Evolutionary conservation across 2,797 vertebrate genomes (phyloP).

Genomic region (Geotrypetes seraphini): DNA sequence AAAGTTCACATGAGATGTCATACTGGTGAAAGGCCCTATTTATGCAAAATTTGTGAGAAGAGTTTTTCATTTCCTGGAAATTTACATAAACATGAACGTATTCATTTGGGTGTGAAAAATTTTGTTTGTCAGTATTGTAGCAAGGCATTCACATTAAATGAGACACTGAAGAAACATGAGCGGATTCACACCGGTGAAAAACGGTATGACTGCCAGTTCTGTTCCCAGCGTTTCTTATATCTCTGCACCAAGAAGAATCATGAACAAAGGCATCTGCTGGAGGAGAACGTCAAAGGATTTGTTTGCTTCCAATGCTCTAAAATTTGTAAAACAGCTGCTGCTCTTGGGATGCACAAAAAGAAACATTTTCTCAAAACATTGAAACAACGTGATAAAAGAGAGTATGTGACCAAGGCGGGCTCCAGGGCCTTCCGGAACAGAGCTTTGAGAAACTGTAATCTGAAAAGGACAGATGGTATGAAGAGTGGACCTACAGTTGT

Average conservation of each 20-base stretch:
- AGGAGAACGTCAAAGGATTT: conserved; percentile 62
- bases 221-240: conserved; percentile 91
- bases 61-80: conserved; percentile 79
- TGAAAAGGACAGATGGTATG: conserved; percentile 34
- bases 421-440: conserved; percentile 28
- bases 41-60: conserved; percentile 84
- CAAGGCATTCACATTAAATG: conserved; percentile 80
- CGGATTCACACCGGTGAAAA: conserved; percentile 84
- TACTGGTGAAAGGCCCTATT: conserved; percentile 68
- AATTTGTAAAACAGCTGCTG: conserved; percentile 71
- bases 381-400: conserved; percentile 42
- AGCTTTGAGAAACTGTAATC: conserved; percentile 34
- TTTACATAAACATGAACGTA: conserved; percentile 58
- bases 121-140: conserved; percentile 85
- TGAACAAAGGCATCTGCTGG: conserved; percentile 79
- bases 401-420: conserved; percentile 32
- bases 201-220: conserved; percentile 88
- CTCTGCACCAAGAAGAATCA: conserved; percentile 94
- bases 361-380: conserved; percentile 65
- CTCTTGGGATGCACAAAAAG: conserved; percentile 70
- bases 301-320: conserved; percentile 69
- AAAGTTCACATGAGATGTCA: conserved; percentile 85
- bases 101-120: conserved; percentile 66
- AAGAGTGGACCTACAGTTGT: conserved; percentile 28
- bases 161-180: conserved; percentile 75